Base-by-base conservation (phyloP, 1,140 invertebrate species). In the Leptoteleia sp. region DNA sequence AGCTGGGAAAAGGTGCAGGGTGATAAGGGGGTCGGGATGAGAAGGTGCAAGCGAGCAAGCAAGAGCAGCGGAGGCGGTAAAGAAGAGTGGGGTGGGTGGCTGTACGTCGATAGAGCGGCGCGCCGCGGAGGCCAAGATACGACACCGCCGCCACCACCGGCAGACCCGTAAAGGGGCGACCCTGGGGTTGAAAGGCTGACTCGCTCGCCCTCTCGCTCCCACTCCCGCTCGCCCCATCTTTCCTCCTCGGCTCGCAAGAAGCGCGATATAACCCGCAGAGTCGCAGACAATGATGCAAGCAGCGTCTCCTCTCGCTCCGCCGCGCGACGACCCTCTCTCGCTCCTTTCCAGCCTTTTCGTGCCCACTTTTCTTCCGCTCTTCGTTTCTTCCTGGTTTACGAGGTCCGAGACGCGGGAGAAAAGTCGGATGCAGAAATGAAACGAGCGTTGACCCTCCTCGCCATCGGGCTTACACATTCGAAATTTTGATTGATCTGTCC, bases 101-200 rank as follows among this genome's bases (percentile, higher is more conserved):
- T 83, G 85, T 88, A 89, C 87, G 87, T 89, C 87, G 88, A 89
- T 89, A 89, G 87, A 89, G 88, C 88, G 88, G 88, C 87, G 87
- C 87, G 87, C 88, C 87, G 81, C 87, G 85, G 87, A 88, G 88
- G 87, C 88, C 88, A 89, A 89, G 88, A 88, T 88, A 88, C 88
- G 87, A 89, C 88, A 89, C 88, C 87, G 82, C 88, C 72, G 86
- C 88, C 83, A 87, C 87, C 86, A 80, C 87, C 82, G 83, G 86
- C 84, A 85, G 85, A 88, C 83, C 87, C 83, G 85, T 88, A 85
- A 89, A 87, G 87, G 84, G 87, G 87, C 81, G 83, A 81, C 78
- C 82, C 80, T 73, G 87, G 83, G 85, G 83, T 84, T 85, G 80
- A 73, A 78, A 67, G 76, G 71, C 45, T 68, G 38, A 57, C 37